Evolutionary conservation across 2,113 vertebrate genomes (phyloP).

Genomic region (Synodontis membranacea): DNA sequence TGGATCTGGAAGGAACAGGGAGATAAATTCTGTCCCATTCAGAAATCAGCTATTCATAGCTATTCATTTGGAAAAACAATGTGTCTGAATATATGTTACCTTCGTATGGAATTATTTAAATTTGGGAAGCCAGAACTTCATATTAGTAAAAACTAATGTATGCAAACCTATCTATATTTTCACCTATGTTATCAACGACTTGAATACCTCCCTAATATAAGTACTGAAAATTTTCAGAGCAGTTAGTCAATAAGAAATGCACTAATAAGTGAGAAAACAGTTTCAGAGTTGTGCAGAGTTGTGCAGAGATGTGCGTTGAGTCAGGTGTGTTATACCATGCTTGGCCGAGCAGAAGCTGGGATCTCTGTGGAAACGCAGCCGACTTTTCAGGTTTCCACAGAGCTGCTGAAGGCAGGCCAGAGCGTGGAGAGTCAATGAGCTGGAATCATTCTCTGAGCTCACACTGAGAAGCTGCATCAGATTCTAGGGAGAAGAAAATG

Average conservation of each 20-base stretch:
- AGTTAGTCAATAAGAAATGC: not conserved
- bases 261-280: not conserved
- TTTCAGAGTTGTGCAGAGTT: not conserved
- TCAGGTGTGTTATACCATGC: slow-evolving; percentile 72
- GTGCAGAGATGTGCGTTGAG: not conserved
- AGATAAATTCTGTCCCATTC: not conserved
- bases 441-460: slow-evolving; percentile 76
- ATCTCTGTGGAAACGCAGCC: slow-evolving; percentile 90
- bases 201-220: not conserved
- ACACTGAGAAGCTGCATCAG: slow-evolving; percentile 84
- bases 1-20: slow-evolving; percentile 69
- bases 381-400: slow-evolving; percentile 78
- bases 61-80: too few species aligned
- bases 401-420: slow-evolving; percentile 86
- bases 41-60: not conserved
- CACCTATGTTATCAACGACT: not conserved
- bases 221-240: not conserved
- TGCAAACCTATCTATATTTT: not conserved
- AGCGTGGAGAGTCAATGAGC: slow-evolving; percentile 78
- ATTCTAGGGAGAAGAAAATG: slow-evolving; percentile 70
- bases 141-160: not conserved
- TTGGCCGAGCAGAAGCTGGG: slow-evolving; percentile 86
- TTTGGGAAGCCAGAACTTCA: not conserved
- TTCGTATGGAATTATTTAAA: not conserved
- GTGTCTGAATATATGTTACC: too few species aligned